A percentile compares a stretch with the other conserved stretches of the same genome.
phyloP scores from a whole-genome alignment of 2,113 vertebrate genomes.

The Bothrops jararaca region DNA sequence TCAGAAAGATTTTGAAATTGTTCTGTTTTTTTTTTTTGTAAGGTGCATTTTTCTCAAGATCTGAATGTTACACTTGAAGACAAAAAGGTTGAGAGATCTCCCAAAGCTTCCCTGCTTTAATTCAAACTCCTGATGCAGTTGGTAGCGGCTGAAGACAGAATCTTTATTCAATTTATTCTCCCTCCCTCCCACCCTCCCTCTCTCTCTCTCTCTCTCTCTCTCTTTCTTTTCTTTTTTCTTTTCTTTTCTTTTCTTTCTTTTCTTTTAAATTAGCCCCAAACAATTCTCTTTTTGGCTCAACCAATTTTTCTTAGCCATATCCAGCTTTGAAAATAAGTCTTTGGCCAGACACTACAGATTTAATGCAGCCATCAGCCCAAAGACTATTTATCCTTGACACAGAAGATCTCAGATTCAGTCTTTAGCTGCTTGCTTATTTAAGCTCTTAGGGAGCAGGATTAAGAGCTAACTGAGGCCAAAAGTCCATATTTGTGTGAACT shows the following conservation, averaged over 20 bases:
- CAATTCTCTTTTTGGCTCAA: not conserved
- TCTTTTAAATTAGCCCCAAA: not conserved
- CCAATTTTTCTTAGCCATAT: not conserved
- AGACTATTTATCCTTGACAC: not conserved
- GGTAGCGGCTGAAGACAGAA: not conserved
- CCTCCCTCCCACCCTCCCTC: not conserved
- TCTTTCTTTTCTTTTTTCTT: not conserved
- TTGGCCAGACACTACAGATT: not conserved
- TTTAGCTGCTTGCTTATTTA: not conserved
- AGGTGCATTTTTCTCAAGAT: not conserved
- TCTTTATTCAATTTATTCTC: not conserved
- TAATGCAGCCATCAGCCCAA: not conserved
- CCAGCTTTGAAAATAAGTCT: not conserved
- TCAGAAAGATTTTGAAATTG: not conserved
- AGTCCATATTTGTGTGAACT: not conserved
- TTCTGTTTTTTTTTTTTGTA: not conserved
- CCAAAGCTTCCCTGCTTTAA: not conserved
- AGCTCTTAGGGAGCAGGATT: not conserved
- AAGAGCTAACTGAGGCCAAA: not conserved
- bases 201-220: not conserved
- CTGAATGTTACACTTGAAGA: not conserved
- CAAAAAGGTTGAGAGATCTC: not conserved
- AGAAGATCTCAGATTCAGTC: not conserved
- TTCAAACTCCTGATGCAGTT: not conserved
- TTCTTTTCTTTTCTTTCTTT: accelerated